Base-by-base conservation (phyloP, 2,113 vertebrate species). In the Nasalis larvatus region DNA sequence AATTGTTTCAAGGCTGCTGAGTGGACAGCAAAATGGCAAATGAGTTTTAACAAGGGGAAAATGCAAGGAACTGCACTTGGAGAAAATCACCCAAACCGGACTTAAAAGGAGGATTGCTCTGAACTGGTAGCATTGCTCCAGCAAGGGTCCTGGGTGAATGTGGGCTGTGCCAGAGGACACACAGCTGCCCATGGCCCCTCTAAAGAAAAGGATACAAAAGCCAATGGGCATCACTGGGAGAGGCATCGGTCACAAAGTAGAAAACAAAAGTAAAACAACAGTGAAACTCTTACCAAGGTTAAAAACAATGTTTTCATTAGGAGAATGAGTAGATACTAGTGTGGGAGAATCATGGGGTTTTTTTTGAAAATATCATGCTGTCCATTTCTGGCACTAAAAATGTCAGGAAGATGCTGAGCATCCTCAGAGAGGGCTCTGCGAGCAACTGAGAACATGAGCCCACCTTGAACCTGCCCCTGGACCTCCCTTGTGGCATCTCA, bases 301-400 rank as follows among this genome's bases (percentile, higher is more conserved):
- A 49, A 83, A 97, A 52, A 45, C 23, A 40, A 96, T 11, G 30
- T 11, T 85, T 88, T 8, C 16, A 16, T 49, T 35, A n/a, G 7
- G 10, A 73, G 14, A 87, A 87, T 37, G 21, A 87, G 23, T 45
- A 52, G 8, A 66, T 73, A 20, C 23, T 58, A 49, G 23, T 8
- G 9, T 25, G 21, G 23, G 7, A 8, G 56, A 60, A n/a, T 5
- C 8, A 2, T 14, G 12, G 20, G 4, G 2, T 0, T 12, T 40
- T 73, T 10, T 73, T 40, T 40, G 27, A 6, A 92, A 92, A 58
- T 25, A 37, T 73, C 73, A 58, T 58, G 9, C 76, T 86, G 49
- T 58, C 66, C 82, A 6, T 47, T 49, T 13, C 47, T 13, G 4
- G 73, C 27, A 77, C 40, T 68, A 63, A 25, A 63, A 92, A 40